phyloP scores from a whole-genome alignment of 1,140 invertebrate genomes.

The Neotoxoptera formosana region DNA sequence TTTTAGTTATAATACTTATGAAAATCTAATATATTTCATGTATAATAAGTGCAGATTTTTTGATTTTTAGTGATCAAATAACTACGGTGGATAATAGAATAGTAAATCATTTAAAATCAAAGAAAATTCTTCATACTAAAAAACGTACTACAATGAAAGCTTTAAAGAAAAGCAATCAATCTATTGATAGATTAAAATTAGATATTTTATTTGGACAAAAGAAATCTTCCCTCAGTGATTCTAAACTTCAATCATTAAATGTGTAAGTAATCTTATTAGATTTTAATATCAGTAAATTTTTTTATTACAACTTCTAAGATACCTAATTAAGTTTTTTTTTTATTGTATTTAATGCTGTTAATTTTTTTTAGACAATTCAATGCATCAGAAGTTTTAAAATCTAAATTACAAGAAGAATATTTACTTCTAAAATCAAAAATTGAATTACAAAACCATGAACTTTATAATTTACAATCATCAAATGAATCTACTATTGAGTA shows the following conservation, averaged over 20 bases:
- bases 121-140: too few relatives aligned
- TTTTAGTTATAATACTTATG: too few relatives aligned
- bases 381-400: neutral
- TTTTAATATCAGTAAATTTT: neutral
- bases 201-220: too few relatives aligned
- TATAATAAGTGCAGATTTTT: neutral
- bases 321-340: neutral
- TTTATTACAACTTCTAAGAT: neutral
- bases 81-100: too few relatives aligned
- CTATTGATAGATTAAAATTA: too few relatives aligned
- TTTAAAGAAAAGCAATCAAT: neutral
- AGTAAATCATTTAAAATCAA: too few relatives aligned
- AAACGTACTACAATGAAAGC: too few relatives aligned
- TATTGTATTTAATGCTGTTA: neutral
- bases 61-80: neutral
- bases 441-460: neutral
- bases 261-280: neutral
- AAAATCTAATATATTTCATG: too few relatives aligned
- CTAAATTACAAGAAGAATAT: neutral
- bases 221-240: too few relatives aligned
- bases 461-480: slow-evolving; percentile 32
- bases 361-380: neutral
- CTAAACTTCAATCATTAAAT: neutral
- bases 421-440: neutral
- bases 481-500: slow-evolving; percentile 10